Conservation (phyloP, 2,797 vertebrate genomes). For the Takifugu ocellatus region DNA sequence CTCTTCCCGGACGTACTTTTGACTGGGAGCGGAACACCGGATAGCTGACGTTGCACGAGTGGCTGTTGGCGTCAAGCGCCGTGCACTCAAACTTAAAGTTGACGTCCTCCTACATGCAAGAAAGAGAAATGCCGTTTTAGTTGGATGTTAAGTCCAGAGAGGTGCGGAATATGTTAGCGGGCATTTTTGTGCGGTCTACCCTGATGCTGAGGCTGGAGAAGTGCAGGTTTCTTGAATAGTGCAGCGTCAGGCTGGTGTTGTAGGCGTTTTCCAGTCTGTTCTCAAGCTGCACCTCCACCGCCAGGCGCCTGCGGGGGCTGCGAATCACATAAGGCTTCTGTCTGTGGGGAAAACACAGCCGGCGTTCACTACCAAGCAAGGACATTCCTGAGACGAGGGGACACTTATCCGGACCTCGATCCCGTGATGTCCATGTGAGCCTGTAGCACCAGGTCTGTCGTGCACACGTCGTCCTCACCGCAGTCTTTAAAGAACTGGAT, state of each 20-base stretch:
- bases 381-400: not conserved
- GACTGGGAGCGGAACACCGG: constrained; percentile 86
- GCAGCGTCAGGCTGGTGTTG: constrained; percentile 84
- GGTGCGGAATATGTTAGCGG: not conserved
- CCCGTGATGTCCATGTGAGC: constrained; percentile 85
- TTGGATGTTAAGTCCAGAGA: not conserved
- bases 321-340: constrained; percentile 84
- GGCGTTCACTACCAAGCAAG: not conserved
- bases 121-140: not conserved
- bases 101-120: constrained; percentile 73
- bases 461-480: constrained; percentile 88
- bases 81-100: constrained; percentile 85
- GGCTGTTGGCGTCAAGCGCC: constrained; percentile 71
- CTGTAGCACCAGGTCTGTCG: constrained; percentile 83
- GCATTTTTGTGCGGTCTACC: constrained; percentile 53
- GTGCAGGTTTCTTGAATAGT: constrained; percentile 88
- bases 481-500: constrained; percentile 96
- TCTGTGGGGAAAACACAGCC: constrained; percentile 62
- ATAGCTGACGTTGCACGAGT: constrained; percentile 85
- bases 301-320: constrained; percentile 79
- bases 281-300: constrained; percentile 81
- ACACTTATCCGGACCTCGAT: constrained; percentile 75
- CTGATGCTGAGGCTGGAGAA: constrained; percentile 84
- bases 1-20: constrained; percentile 67
- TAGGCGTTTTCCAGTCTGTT: constrained; percentile 92